These are phyloP conservation scores for Brachypodius melanocephalos DNA, from an alignment of 2,113 vertebrate species.

Conservation along the genomic window DNA sequence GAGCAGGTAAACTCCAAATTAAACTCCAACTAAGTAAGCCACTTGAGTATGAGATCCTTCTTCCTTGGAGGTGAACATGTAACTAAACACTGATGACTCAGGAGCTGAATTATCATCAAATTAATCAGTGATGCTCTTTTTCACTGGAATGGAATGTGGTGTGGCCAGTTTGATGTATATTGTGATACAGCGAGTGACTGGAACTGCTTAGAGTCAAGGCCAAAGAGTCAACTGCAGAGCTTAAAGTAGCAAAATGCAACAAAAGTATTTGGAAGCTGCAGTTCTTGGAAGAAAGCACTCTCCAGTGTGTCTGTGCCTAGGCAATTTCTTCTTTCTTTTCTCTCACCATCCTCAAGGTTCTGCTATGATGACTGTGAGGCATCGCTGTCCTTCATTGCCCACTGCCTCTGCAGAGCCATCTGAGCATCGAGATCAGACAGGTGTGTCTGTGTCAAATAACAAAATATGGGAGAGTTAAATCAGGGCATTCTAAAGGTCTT, in stretches of 20 bases:
- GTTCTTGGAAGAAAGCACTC: neutral
- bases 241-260: neutral
- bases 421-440: neutral
- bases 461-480: neutral
- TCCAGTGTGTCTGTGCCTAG: neutral
- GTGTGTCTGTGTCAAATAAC: neutral
- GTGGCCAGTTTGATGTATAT: neutral
- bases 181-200: neutral
- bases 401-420: neutral
- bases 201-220: neutral
- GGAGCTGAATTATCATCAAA: neutral
- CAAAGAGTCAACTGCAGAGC: neutral
- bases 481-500: conserved; percentile 22
- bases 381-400: neutral
- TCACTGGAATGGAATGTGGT: neutral
- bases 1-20: neutral
- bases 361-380: neutral
- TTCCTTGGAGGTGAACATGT: neutral
- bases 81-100: neutral
- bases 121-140: neutral
- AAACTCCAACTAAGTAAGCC: neutral
- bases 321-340: neutral
- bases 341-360: neutral
- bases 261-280: neutral
- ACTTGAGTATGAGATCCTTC: neutral